Percentiles rank a stretch among this genome's conserved stretches.
Evolutionary conservation across 2,797 vertebrate genomes (phyloP).

Genomic region (Silurus aristotelis): DNA sequence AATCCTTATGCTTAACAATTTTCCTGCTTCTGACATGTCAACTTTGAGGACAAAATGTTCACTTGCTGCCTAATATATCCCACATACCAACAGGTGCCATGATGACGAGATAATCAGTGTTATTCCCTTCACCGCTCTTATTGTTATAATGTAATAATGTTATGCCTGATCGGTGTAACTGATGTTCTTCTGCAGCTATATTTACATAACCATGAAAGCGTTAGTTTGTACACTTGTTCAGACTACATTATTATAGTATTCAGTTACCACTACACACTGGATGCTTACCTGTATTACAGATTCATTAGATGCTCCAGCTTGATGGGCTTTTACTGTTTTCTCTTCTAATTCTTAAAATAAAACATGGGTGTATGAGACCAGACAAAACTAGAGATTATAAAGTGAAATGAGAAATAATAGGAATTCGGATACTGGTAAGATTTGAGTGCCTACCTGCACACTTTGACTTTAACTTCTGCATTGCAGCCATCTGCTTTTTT

Average conservation of each 20-base stretch:
- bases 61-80: no score
- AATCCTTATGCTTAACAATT: no score
- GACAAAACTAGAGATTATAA: not conserved
- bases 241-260: not conserved
- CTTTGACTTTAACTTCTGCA: constrained; percentile 90
- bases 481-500: constrained; percentile 89
- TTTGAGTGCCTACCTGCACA: constrained; percentile 79
- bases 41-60: no score
- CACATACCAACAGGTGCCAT: no score
- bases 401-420: not conserved
- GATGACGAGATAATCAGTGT: no score
- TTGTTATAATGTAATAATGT: no score
- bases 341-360: constrained; percentile 84
- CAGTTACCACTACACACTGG: not conserved
- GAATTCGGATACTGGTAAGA: not conserved
- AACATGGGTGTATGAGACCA: constrained; percentile 21
- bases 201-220: not conserved
- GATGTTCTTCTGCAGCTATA: not conserved
- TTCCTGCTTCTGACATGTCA: no score
- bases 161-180: not conserved
- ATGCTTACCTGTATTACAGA: constrained; percentile 84
- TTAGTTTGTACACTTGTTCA: not conserved
- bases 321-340: constrained; percentile 79
- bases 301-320: constrained; percentile 70
- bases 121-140: no score